Base-by-base conservation (phyloP, 2,888 invertebrate genomes). In the Lydus trimaculatus region DNA sequence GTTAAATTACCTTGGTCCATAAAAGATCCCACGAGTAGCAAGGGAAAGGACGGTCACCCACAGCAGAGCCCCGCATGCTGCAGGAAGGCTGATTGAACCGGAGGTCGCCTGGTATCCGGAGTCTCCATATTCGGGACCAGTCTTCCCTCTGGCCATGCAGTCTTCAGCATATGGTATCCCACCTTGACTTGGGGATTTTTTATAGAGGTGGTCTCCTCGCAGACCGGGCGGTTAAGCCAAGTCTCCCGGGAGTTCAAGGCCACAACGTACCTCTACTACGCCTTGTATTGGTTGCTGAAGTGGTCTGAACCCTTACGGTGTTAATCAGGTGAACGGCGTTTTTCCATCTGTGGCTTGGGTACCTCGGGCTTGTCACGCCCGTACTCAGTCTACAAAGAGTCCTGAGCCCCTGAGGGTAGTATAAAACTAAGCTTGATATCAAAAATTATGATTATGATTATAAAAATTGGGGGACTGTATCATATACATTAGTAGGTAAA, bases 141-240 rank as follows among this genome's bases (percentile, higher is more conserved):
- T 48, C 48, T 48, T 17, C 17, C 20, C 20, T 48, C 48, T 48
- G 58, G 13, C 58, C 58, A 28, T 58, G 58, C 58, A 58, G 28
- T 31, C 58, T 58, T 28, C 17, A 28, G 58, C 58, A 58, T 58
- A 25, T 58, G 28, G n/a, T 28, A 31, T 58, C 31, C 58, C 58
- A 25, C 15, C 58, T 58, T 58, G 58, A 31, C 58, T 58, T 58
- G 28, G 17, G 58, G 28, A 31, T 17, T 31, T 58, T 59, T 58
- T 58, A 39, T 20, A 48, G 48, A 48, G 48, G 48, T 48, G 6
- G 6, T 48, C 48, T 48, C 48, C 48, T 48, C 20, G 48, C 17
- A 9, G 48, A 48, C 48, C 20, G 20, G 20, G 20, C 48, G 48
- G 20, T 48, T 20, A 20, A 48, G 48, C 8, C 20, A 20, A 48